These are phyloP conservation scores for Leptodirus hochenwartii DNA, from an alignment of 2,888 invertebrate genomes.

Conservation along the genomic window DNA sequence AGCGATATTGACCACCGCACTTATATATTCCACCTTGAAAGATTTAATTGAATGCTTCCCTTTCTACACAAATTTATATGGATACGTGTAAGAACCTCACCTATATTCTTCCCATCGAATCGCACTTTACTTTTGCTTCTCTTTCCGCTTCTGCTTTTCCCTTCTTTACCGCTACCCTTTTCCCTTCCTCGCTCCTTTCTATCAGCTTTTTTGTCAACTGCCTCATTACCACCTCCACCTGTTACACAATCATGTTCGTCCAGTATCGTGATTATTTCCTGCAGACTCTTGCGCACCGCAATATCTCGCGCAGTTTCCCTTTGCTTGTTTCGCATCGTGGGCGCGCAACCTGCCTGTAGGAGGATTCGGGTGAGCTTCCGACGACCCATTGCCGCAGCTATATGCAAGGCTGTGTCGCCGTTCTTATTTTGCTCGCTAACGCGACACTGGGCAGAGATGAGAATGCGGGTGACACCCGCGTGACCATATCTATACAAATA, in stretches of 20 bases:
- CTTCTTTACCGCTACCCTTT: slow-evolving; percentile 30
- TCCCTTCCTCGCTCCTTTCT: slow-evolving; percentile 27
- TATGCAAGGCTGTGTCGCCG: slow-evolving; percentile 87
- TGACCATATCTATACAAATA: slow-evolving; percentile 56
- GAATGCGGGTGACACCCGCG: slow-evolving; percentile 85
- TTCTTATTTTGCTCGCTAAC: slow-evolving; percentile 85
- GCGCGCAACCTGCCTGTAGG: slow-evolving; percentile 68
- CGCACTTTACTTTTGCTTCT: slow-evolving; percentile 18
- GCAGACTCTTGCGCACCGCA: slow-evolving; percentile 67
- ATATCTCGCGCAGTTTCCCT: slow-evolving; percentile 81
- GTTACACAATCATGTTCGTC: slow-evolving; percentile 33
- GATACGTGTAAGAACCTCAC: too few relatives aligned
- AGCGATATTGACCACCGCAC: too few relatives aligned
- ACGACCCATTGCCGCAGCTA: slow-evolving; percentile 85
- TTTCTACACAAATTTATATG: too few relatives aligned
- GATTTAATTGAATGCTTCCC: too few relatives aligned
- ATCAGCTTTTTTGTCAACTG: slow-evolving; percentile 23
- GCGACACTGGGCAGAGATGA: slow-evolving; percentile 75
- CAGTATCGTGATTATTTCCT: slow-evolving; percentile 67
- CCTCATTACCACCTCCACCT: slow-evolving; percentile 12
- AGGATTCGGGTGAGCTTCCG: slow-evolving; percentile 80
- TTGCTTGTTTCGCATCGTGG: slow-evolving; percentile 59
- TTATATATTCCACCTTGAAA: too few relatives aligned
- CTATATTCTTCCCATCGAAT: slow-evolving; percentile 19
- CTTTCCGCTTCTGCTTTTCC: slow-evolving; percentile 17